Percentiles rank a stretch among this genome's conserved stretches.
These are phyloP conservation scores for Mohoua ochrocephala DNA, from an alignment of 2,113 vertebrate species.

Conservation along the genomic window DNA sequence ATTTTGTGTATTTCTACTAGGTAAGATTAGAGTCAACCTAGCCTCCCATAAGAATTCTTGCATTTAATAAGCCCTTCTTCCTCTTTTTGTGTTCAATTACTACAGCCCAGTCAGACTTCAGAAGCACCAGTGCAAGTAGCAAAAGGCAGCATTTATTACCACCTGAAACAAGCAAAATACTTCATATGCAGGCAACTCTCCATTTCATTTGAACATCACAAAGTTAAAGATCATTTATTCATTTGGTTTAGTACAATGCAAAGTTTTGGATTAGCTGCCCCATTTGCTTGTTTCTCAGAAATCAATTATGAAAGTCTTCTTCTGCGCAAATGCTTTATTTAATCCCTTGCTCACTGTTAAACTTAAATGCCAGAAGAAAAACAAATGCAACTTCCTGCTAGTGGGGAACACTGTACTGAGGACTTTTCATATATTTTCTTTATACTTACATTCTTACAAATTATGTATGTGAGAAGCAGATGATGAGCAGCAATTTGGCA, in stretches of 20 bases:
- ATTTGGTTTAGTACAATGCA: not conserved
- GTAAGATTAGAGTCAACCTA: not conserved
- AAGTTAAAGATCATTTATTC: not conserved
- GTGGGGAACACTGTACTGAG: not conserved
- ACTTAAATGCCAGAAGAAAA: not conserved
- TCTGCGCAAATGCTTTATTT: not conserved
- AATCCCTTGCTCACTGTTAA: not conserved
- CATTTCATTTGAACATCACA: not conserved
- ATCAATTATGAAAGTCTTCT: not conserved
- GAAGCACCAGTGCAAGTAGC: not conserved
- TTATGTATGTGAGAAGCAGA: constrained; percentile 47
- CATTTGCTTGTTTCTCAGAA: not conserved
- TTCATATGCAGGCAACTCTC: not conserved
- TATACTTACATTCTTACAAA: constrained; percentile 18
- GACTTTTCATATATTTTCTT: not conserved
- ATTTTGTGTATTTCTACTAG: not conserved
- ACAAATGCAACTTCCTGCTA: not conserved
- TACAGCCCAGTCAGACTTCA: not conserved
- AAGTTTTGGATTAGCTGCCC: not conserved
- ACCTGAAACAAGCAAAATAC: not conserved
- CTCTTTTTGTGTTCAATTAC: not conserved
- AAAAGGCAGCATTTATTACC: not conserved
- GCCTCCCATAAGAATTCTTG: not conserved
- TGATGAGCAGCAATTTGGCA: constrained; percentile 42
- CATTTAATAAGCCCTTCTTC: not conserved